Base-by-base conservation (phyloP, 2,113 vertebrate species). In the Psittacula cyanocephala region DNA sequence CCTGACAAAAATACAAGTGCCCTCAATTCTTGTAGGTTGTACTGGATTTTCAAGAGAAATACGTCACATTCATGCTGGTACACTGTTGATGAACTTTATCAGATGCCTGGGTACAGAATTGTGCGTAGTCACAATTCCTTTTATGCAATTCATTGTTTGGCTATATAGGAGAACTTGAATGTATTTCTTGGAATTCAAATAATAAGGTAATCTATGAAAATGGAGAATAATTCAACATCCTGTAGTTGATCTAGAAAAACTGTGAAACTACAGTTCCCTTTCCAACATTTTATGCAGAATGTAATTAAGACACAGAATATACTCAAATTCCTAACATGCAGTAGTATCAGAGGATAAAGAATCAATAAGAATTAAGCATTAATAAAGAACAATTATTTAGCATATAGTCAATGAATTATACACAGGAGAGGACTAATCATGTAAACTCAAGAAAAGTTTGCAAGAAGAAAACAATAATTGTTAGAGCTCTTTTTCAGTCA, bases 31-130 rank as follows among this genome's bases (percentile, higher is more conserved):
- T 74, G 67, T 70, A 92, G 80, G 49, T 82, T 91, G 52, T 43
- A 81, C 39, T 89, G 86, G 88, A 94, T 92, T 97, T 97, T 91
- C 92, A 91, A 78, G 72, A 95, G 92, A 95, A 95, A 91, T 77
- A 62, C 52, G 75, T 83, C 59, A 67, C 33, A 92, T 95, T 82
- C 55, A 25, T 84, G 76, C 49, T 68, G 31, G 19, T 63, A 24
- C 43, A 50, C 78, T 49, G 29, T 78, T 93, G 94, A 86, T 41
- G 94, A 96, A 82, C 53, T 91, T 91, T 71, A 19, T 83, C 72
- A 74, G 50, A 92, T 79, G n/a, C 24, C 43, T 84, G 60, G 10
- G 11, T 53, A 78, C 41, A 65, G 60, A 90, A 89, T 59, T 91
- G 44, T 81, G 60, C 44, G 49, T 64, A 83, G 62, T 37, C 71